Evolutionary conservation across 2,797 vertebrate species (phyloP), one percentile per base, ranked within the genome.

Genomic region (Diceros bicornis): DNA sequence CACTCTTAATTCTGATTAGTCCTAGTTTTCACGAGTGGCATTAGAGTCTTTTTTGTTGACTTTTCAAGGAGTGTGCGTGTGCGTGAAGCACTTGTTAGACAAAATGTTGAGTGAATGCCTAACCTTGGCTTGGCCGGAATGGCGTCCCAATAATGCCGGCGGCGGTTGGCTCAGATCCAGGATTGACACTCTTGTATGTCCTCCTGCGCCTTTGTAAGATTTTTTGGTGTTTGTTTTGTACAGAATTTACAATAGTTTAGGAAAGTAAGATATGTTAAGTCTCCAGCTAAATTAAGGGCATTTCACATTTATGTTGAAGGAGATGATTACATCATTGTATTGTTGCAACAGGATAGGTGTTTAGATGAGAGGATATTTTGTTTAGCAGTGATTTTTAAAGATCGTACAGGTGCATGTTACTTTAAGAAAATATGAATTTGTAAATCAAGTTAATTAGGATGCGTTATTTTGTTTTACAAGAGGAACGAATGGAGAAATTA

Each of bases 231-330:
- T n/a, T 85, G 69, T 79, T 82, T 93, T 88, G 91, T 66, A 44
- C 21, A 16, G 50, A 77, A 92, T 88, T 91, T 57, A 44, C 18
- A 55, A 1, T 50, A 66, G 27, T 57, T 79, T 79, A 37, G 82
- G 71, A 61, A 41, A 89, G 34, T 29, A n/a, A 79, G 16, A 7
- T 86, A 23, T 55, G 41, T 59, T 44, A 88, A 68, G 41, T 84
- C 5, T 69, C 25, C 32, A 23, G n/a, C 29, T 81, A 75, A 96
- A 72, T 79, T 79, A 90, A 52, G 34, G 20, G 41, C 57, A 34
- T 91, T 91, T 95, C 34, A 62, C 77, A n/a, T 77, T 97, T 84
- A 83, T 29, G 62, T 74, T 61, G 88, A 96, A 75, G 89, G 85
- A 87, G 89, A n/a, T 83, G 79, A 72, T 94, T 90, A 94, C 68